phyloP scores from a whole-genome alignment of 2,113 vertebrate genomes.

The Cryptomyrus ogoouensis region DNA sequence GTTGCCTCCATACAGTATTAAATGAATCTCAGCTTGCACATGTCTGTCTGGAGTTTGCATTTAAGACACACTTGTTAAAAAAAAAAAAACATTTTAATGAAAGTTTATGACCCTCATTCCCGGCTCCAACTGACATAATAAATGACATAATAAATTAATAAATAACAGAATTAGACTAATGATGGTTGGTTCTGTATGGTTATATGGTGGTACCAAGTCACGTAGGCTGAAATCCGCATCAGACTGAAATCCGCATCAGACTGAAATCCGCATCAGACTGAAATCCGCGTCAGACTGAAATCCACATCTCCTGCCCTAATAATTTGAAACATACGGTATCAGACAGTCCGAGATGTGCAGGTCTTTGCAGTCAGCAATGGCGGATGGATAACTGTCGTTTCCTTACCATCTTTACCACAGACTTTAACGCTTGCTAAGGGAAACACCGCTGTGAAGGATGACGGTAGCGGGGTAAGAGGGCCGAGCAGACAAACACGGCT shows the following conservation, averaged over 20 bases:
- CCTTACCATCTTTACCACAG: background rate
- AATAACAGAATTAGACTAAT: constrained; percentile 3
- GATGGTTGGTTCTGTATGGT: constrained; percentile 6
- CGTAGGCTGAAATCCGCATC: background rate
- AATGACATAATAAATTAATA: background rate
- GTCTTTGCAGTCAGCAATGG: background rate
- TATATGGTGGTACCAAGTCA: background rate
- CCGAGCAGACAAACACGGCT: constrained; percentile 32
- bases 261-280: background rate
- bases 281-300: background rate
- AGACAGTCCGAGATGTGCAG: background rate
- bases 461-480: background rate
- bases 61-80: background rate
- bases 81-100: background rate
- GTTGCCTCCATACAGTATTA: background rate
- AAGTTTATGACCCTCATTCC: background rate
- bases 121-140: background rate
- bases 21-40: background rate
- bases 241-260: background rate
- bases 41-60: constrained; percentile 9
- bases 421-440: background rate
- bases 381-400: background rate
- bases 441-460: background rate
- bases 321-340: background rate
- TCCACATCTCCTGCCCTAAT: background rate